Conservation (phyloP, 2,797 vertebrate species). For the Anguilla pacifica region DNA sequence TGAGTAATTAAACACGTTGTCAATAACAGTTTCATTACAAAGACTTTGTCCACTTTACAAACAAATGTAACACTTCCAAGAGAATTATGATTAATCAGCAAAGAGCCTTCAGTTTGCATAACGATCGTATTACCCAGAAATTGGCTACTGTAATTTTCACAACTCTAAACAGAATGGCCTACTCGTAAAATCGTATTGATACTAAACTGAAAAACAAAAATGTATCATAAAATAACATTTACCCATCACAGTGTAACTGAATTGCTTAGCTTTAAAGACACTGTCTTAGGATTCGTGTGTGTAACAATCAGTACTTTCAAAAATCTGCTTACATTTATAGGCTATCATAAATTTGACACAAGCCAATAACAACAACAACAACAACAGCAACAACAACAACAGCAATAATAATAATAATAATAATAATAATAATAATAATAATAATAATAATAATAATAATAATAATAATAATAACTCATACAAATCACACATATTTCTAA, state of each 20-base stretch:
- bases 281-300: background rate
- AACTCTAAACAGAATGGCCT: background rate
- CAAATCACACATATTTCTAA: background rate
- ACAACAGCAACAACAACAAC: background rate
- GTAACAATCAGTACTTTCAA: background rate
- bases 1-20: conserved; percentile 21
- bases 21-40: conserved; percentile 29
- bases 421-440: conserved; percentile 10
- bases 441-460: conserved; percentile 15
- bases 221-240: conserved; percentile 3
- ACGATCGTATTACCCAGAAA: conserved; percentile 20
- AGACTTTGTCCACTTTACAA: conserved; percentile 21
- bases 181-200: background rate
- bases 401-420: conserved; percentile 10
- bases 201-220: conserved; percentile 13
- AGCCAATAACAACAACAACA: background rate
- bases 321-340: background rate
- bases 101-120: conserved; percentile 9
- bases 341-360: background rate
- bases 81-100: conserved; percentile 14
- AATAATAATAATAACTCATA: conserved; percentile 7
- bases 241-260: conserved; percentile 6
- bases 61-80: conserved; percentile 25
- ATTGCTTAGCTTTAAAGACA: conserved; percentile 2
- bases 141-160: conserved; percentile 14